Percentiles rank a stretch among this genome's conserved stretches.
phyloP scores from a whole-genome alignment of 2,797 vertebrate genomes.

The Heliangelus exortis region DNA sequence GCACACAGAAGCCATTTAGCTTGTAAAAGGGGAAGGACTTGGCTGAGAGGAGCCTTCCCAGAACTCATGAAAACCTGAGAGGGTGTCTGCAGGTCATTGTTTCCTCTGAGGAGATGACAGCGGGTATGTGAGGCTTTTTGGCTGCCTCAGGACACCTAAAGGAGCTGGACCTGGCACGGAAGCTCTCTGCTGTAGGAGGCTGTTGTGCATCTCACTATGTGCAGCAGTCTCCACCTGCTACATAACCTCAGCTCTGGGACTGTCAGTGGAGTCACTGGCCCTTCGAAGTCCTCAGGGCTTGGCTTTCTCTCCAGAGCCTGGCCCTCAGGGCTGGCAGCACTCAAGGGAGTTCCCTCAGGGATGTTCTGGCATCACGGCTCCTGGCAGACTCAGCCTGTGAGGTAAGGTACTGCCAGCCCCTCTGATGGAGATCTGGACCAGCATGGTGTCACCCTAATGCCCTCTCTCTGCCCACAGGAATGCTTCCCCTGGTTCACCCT shows the following conservation, averaged over 20 bases:
- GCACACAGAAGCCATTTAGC: background rate
- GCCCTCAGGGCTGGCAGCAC: background rate
- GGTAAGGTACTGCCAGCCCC: background rate
- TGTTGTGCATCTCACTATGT: rapidly evolving
- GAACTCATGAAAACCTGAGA: rapidly evolving
- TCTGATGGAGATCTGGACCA: background rate
- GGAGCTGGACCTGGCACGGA: background rate
- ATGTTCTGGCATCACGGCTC: background rate
- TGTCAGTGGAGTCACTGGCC: background rate
- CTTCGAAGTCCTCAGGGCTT: background rate
- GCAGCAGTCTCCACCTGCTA: background rate
- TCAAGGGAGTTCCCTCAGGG: background rate
- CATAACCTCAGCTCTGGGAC: background rate
- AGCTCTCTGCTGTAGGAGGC: background rate
- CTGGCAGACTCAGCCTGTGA: too few relatives aligned
- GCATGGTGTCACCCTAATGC: rapidly evolving
- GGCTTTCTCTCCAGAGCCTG: background rate
- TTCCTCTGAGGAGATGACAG: background rate
- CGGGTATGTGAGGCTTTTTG: background rate
- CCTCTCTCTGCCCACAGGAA: background rate
- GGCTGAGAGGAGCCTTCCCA: background rate
- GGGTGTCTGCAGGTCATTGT: background rate
- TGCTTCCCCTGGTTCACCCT: rapidly evolving
- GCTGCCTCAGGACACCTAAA: too few relatives aligned
- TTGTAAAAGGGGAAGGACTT: background rate